Conservation (phyloP, 2,888 invertebrate genomes). For the Drosophila tripunctata region DNA sequence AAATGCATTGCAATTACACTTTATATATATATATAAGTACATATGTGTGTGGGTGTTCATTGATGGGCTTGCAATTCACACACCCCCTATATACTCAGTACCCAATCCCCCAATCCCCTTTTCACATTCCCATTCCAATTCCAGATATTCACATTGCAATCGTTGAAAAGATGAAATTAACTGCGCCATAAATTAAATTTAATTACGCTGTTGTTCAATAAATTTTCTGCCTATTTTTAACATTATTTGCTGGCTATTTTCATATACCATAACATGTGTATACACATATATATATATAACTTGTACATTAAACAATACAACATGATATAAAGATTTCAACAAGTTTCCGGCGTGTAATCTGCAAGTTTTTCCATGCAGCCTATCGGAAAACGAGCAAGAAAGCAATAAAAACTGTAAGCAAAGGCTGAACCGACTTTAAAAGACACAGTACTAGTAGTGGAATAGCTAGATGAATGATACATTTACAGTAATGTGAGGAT, state of each 20-base stretch:
- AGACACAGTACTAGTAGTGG: no score
- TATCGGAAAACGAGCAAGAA: not conserved
- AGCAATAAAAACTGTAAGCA: no score
- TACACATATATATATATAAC: not conserved
- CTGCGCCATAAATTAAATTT: constrained; percentile 70
- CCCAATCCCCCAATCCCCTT: not conserved
- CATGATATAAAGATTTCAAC: constrained; percentile 3
- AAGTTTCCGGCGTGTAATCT: constrained; percentile 4
- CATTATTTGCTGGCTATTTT: constrained; percentile 2
- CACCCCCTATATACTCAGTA: no score
- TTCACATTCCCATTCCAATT: not conserved
- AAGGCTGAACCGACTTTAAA: no score
- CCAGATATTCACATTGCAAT: constrained; percentile 39
- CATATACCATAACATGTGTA: not conserved
- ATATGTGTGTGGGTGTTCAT: constrained; percentile 2
- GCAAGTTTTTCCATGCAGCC: not conserved
- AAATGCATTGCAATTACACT: constrained; percentile 15
- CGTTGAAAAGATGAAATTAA: constrained; percentile 42
- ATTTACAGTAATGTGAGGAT: no score
- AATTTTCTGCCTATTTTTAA: constrained; percentile 25
- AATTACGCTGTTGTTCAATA: constrained; percentile 59
- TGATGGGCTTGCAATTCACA: constrained; percentile 9
- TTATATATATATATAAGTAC: not conserved
- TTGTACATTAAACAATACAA: constrained; percentile 10
- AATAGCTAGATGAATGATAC: no score